Conservation (phyloP, 2,113 vertebrate genomes). For the Daphoenositta chrysoptera region DNA sequence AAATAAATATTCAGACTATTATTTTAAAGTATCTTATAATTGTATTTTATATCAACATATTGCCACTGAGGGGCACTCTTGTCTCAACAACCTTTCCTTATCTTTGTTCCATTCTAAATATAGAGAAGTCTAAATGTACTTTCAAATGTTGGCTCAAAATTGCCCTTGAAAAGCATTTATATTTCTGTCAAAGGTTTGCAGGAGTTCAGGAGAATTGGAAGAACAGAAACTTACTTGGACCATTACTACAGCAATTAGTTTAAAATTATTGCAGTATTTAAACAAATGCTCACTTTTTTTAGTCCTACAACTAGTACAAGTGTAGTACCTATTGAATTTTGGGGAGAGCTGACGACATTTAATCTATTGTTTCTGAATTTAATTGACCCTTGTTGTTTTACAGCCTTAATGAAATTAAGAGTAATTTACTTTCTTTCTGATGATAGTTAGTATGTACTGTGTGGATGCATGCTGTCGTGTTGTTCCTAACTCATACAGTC, state of each 20-base stretch:
- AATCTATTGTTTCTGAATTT: background rate
- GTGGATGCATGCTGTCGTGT: background rate
- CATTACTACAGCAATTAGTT: background rate
- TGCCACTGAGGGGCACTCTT: slow-evolving; percentile 58
- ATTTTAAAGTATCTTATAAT: background rate
- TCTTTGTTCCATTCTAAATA: background rate
- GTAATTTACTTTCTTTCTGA: background rate
- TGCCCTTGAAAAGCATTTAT: background rate
- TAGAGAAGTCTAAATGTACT: background rate
- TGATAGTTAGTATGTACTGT: background rate
- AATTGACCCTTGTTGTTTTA: background rate
- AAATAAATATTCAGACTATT: background rate
- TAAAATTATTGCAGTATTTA: background rate
- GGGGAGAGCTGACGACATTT: background rate
- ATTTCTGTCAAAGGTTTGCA: background rate
- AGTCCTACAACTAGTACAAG: background rate
- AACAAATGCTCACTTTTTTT: background rate
- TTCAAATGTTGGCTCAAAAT: background rate
- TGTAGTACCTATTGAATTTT: background rate
- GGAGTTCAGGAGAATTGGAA: background rate
- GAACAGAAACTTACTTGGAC: background rate
- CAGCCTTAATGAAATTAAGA: background rate
- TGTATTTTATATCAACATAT: background rate
- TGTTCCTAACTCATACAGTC: background rate
- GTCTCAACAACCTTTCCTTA: background rate